Base-by-base conservation (phyloP, 1,140 invertebrate genomes). In the Bombus vancouverensis region DNA sequence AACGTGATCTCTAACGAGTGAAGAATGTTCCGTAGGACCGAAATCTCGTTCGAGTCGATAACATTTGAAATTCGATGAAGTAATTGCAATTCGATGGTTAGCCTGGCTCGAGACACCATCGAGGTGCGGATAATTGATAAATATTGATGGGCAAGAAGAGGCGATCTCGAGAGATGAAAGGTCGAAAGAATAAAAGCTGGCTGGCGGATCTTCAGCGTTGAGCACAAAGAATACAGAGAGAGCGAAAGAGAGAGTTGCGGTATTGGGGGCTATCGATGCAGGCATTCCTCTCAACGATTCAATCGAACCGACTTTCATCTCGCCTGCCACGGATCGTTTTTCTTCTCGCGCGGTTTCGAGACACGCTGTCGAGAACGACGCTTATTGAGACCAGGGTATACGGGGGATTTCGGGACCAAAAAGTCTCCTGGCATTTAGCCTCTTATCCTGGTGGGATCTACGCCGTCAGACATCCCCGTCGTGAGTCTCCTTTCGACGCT, bases 221-320 rank as follows among this genome's bases (percentile, higher is more conserved):
- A 80, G 42, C 42, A 62, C 66, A 80, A 79, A 84, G 76, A 79
- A 47, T 39, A 59, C n/a, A 32, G 10, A 13, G 2, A 28, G 15
- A 34, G 32, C 0, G 65, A 3, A 47, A 44, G 59, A 13, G 59
- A 62, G 59, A 62, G 59, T 78, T 71, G 82, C 65, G 75, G 89
- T 88, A 88, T 88, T 81, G 89, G 70, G 18, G 68, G 53, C 81
- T 80, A 76, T 89, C 73, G 82, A 78, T 66, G 88, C 81, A 62
- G n/a, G 59, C 62, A 78, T 84, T 73, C 78, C 85, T 87, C 82
- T 85, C 85, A 80, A 90, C 82, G 72, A 89, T 90, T 91, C 87
- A 87, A 90, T 91, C 85, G 82, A 80, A 57, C 57, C 73, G 81
- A 90, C 88, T 89, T 90, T 87, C 82, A 82, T 87, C 85, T 79